These are phyloP conservation scores for Cnemophilus loriae DNA, from an alignment of 2,113 vertebrate species.

Conservation along the genomic window DNA sequence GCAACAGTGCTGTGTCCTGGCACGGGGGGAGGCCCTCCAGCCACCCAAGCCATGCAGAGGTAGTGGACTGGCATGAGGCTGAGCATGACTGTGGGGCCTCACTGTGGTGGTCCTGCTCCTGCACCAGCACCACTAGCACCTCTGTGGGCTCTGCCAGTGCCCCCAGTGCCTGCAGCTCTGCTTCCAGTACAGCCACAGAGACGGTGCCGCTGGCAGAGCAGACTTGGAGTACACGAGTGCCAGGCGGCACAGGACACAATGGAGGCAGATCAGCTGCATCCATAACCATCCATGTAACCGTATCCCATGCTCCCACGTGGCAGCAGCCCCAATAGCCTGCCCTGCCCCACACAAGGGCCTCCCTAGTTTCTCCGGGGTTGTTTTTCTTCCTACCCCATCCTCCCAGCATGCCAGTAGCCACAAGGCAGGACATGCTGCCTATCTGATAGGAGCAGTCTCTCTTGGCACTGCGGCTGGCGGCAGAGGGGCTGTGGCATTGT, in stretches of 20 bases:
- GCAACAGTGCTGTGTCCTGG: fast-evolving
- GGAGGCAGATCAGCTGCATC: neutral
- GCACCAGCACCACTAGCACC: neutral
- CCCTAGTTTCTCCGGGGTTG: neutral
- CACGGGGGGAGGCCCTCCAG: neutral
- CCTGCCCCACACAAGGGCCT: neutral
- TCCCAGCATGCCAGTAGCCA: neutral
- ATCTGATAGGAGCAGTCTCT: slow-evolving; percentile 63
- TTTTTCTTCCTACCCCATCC: slow-evolving; percentile 43
- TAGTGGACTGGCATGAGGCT: neutral
- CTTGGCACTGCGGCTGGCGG: neutral
- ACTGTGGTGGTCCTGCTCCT: neutral
- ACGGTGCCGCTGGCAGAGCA: fast-evolving
- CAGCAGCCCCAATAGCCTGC: neutral
- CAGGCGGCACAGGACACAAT: fast-evolving
- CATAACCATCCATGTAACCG: too few species aligned
- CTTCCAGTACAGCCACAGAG: neutral
- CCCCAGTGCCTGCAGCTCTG: neutral
- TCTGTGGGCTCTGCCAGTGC: neutral
- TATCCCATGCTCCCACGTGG: fast-evolving
- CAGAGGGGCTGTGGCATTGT: neutral
- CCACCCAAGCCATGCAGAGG: fast-evolving
- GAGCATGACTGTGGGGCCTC: neutral
- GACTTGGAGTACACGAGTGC: fast-evolving
- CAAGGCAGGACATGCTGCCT: slow-evolving; percentile 44